phyloP scores from a whole-genome alignment of 2,888 invertebrate genomes.

The Scelioninae gen. 2 region DNA sequence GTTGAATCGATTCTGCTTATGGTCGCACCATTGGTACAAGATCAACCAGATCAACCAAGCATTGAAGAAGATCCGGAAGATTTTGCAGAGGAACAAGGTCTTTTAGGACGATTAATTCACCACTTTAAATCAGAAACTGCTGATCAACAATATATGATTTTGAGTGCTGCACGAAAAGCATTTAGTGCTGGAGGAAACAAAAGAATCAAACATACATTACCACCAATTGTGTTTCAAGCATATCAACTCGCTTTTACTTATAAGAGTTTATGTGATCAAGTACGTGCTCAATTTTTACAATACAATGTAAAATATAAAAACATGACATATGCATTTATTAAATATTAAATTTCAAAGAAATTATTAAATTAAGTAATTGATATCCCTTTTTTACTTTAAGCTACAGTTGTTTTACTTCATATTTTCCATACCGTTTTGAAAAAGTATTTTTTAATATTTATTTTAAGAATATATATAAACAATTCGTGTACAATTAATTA shows the following conservation, averaged over 20 bases:
- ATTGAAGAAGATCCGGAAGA: slow-evolving; percentile 90
- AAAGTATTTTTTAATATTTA: too few relatives aligned
- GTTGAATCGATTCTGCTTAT: slow-evolving; percentile 87
- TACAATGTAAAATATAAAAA: too few relatives aligned
- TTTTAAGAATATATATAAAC: too few relatives aligned
- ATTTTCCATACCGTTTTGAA: too few relatives aligned
- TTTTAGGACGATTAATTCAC: slow-evolving; percentile 91
- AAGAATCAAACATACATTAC: slow-evolving; percentile 92
- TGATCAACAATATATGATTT: slow-evolving; percentile 92
- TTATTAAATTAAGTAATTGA: too few relatives aligned
- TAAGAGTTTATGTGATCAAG: slow-evolving; percentile 84
- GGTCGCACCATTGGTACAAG: slow-evolving; percentile 89
- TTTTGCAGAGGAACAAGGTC: slow-evolving; percentile 96
- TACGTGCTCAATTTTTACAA: slow-evolving; percentile 66
- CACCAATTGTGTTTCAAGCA: slow-evolving; percentile 95
- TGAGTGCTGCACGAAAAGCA: slow-evolving; percentile 91
- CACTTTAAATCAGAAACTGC: slow-evolving; percentile 87
- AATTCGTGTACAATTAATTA: too few relatives aligned
- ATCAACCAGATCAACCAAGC: slow-evolving; percentile 85
- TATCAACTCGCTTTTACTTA: slow-evolving; percentile 92
- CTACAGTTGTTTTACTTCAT: too few relatives aligned
- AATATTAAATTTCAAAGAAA: background rate
- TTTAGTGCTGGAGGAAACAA: slow-evolving; percentile 93
- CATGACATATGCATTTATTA: background rate
- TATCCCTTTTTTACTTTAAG: too few relatives aligned